Base-by-base conservation (phyloP, 2,888 invertebrate genomes). In the Eristalinus aeneus region DNA sequence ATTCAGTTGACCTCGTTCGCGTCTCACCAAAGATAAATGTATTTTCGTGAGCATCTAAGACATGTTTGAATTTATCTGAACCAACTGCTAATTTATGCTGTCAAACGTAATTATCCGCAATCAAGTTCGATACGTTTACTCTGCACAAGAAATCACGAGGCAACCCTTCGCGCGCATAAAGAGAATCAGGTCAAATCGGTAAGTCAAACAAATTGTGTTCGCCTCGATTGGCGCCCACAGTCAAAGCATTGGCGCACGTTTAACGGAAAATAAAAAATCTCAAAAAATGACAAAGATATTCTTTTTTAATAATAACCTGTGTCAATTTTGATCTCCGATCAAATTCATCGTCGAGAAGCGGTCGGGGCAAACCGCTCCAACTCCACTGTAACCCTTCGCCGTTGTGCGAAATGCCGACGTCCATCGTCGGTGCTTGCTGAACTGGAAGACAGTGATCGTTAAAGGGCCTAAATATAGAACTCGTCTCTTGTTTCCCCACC, bases 401-500 rank as follows among this genome's bases (percentile, higher is more conserved):
- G 34, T n/a, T 60, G 72, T 16, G 56, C 56, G 23, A 56, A 23
- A 27, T 56, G 23, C 61, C 58, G 12, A 63, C n/a, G 36, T 34
- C 36, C 54, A 27, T 65, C 64, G 58, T 60, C 56, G 68, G 54
- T 77, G 58, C 27, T 56, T 78, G 68, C 27, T 73, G 73, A 53
- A 78, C 68, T 63, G 63, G 63, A 68, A 82, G 31, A 23, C 75
- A 56, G 74, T 69, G 23, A 72, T 69, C 67, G 31, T 58, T 65
- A 60, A 72, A 72, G 60, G 61, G 71, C 67, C 84, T 84, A 84
- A 75, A 84, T 84, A 80, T 84, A 84, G 84, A 79, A 84, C 64
- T 39, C 20, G 65, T 20, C 20, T 65, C 20, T 65, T 34, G 9
- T 64, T 64, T 34, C 20, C 11, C 16, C 20, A 8, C 20, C 11